Evolutionary conservation across 2,888 invertebrate species (phyloP).

Genomic region (Amblyjoppa proteus): DNA sequence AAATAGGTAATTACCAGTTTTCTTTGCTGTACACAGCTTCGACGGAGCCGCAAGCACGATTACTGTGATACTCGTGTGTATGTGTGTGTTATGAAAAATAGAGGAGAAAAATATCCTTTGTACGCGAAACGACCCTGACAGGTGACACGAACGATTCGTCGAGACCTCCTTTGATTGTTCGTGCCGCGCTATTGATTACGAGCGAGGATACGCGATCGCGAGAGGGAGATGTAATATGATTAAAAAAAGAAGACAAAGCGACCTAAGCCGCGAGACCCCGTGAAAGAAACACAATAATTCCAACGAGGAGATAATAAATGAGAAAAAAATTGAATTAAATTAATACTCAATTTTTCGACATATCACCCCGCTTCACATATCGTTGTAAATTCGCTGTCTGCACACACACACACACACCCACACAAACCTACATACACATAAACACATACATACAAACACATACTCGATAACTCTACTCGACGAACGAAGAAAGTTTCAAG

Average conservation of each 20-base stretch:
- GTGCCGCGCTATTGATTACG: slow-evolving; percentile 6
- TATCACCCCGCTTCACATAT: slow-evolving; percentile 56
- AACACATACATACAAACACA: neutral
- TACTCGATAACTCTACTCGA: neutral
- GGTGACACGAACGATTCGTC: neutral
- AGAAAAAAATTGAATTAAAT: slow-evolving; percentile 5
- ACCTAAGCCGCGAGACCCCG: slow-evolving; percentile 52
- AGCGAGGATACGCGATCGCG: neutral
- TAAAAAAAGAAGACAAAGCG: slow-evolving; percentile 17
- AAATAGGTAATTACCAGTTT: neutral
- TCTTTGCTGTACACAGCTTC: slow-evolving; percentile 32
- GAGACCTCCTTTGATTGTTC: neutral
- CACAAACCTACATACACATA: neutral
- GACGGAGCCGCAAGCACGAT: slow-evolving; percentile 47
- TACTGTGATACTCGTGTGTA: slow-evolving; percentile 60
- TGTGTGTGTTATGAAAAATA: slow-evolving; percentile 13
- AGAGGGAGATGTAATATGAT: neutral
- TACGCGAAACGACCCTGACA: neutral
- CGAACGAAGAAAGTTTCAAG: slow-evolving; percentile 8
- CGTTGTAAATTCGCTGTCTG: slow-evolving; percentile 40
- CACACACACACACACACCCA: slow-evolving; percentile 12
- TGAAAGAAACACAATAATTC: slow-evolving; percentile 2
- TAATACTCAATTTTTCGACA: slow-evolving; percentile 16
- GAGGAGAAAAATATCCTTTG: slow-evolving; percentile 13
- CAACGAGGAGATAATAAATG: slow-evolving; percentile 2